phyloP scores from a whole-genome alignment of 2,888 invertebrate species.

The Agriotes lineatus region DNA sequence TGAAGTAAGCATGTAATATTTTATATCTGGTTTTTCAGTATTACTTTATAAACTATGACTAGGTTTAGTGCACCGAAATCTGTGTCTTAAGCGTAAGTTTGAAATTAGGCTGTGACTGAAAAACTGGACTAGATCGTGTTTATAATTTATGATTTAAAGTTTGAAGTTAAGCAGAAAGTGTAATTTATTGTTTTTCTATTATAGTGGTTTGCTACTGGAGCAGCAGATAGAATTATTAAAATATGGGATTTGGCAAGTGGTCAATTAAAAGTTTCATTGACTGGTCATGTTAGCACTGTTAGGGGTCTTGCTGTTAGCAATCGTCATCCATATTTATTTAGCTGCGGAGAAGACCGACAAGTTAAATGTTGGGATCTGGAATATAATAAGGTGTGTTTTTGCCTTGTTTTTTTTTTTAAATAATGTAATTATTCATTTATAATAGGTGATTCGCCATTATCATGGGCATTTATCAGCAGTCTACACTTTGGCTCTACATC shows the following conservation, averaged over 20 bases:
- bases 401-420: conserved; percentile 25
- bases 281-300: conserved; percentile 98
- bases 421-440: conserved; percentile 57
- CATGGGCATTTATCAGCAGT: conserved; percentile 99
- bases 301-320: conserved; percentile 94
- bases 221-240: conserved; percentile 98
- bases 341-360: conserved; percentile 98
- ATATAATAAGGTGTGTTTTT: conserved; percentile 86
- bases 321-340: conserved; percentile 97
- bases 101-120: too few relatives aligned
- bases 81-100: too few relatives aligned
- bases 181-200: conserved; percentile 38
- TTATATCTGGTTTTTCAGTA: background rate
- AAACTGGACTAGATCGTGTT: too few relatives aligned
- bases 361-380: conserved; percentile 99
- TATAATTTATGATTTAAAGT: conserved; percentile 9
- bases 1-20: conserved; percentile 72
- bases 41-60: too few relatives aligned
- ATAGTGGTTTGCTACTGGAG: conserved; percentile 89
- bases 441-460: conserved; percentile 90
- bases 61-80: too few relatives aligned
- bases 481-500: conserved; percentile 93
- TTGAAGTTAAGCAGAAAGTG: conserved; percentile 12
- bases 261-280: conserved; percentile 94
- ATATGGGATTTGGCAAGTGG: conserved; percentile 99